Evolutionary conservation across 2,113 vertebrate species (phyloP).

Genomic region (Trichechus manatus): DNA sequence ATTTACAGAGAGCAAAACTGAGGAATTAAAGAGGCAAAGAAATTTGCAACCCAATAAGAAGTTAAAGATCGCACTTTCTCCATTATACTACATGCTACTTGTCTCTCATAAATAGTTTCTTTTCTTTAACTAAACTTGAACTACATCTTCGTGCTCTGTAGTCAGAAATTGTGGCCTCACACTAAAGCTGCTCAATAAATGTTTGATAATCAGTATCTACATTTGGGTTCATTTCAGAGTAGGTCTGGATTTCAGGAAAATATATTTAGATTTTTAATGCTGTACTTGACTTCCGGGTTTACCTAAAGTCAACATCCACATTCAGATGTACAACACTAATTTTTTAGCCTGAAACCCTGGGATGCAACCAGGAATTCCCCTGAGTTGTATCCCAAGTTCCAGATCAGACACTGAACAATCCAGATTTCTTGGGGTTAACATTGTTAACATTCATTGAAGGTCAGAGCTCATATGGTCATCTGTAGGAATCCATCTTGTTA

Average conservation of each 20-base stretch:
- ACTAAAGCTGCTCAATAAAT: background rate
- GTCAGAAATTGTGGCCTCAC: background rate
- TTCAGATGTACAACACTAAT: background rate
- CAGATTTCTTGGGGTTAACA: background rate
- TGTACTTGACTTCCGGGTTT: background rate
- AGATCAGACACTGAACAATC: background rate
- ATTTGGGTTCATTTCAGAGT: background rate
- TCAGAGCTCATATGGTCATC: constrained; percentile 4
- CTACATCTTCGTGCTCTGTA: background rate
- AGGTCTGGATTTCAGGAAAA: constrained; percentile 37
- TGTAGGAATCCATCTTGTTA: background rate
- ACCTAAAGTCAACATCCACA: background rate
- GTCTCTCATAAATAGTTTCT: background rate
- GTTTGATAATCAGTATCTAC: background rate
- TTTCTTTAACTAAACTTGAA: constrained; percentile 32
- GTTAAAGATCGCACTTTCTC: background rate
- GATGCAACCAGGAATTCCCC: background rate
- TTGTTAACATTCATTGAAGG: background rate
- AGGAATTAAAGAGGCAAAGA: background rate
- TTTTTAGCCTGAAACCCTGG: background rate
- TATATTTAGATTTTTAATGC: background rate
- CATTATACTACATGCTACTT: background rate
- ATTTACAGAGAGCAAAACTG: background rate
- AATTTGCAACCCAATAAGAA: background rate
- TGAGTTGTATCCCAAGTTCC: background rate